Evolutionary conservation across 1,140 invertebrate genomes (phyloP), one percentile per base, ranked within the genome.

Genomic region (Daktulosphaira vitifoliae): DNA sequence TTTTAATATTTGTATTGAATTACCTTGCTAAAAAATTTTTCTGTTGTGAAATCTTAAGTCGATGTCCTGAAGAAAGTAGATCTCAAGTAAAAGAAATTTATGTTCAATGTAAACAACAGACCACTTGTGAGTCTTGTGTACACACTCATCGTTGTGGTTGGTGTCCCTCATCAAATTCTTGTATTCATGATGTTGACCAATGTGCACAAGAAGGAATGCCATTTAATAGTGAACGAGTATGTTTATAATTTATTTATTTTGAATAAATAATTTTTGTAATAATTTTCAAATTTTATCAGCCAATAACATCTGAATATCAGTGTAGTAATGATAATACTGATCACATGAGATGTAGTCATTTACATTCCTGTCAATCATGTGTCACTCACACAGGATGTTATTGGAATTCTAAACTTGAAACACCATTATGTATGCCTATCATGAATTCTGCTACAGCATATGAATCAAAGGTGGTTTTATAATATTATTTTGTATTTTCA

Each of bases 141-240:
- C 82, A 86, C 62, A 89, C 84, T 2, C 84, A 82, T 50, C 80
- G 81, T 18, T 93, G 90, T 76, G 82, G 86, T 1, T 93, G 89
- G 87, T 92, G 89, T 73, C 71, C 70, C 7, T 50, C 44, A 2
- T 48, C 42, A 9, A 62, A 62, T 33, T 29, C 56, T 0, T 62
- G 56, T 48, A 25, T 62, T n/a, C 42, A 29, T 20, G 42, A 62
- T 26, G 46, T 48, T 18, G 56, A 62, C 18, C 56, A 62, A 23
- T 62, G 56, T 9, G 44, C 56, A 26, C 13, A 18, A 62, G 56
- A 62, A 18, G 56, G 44, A n/a, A 22, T 48, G 13, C 23, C 42
- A n/a, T 62, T 46, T 33, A n/a, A 37, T 33, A 62, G 42, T 15
- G 56, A 62, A 48, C 56, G 56, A 29, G 56, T 62, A 62, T 46